Base-by-base conservation (phyloP, 2,113 vertebrate species). In the Sapayoa aenigma region DNA sequence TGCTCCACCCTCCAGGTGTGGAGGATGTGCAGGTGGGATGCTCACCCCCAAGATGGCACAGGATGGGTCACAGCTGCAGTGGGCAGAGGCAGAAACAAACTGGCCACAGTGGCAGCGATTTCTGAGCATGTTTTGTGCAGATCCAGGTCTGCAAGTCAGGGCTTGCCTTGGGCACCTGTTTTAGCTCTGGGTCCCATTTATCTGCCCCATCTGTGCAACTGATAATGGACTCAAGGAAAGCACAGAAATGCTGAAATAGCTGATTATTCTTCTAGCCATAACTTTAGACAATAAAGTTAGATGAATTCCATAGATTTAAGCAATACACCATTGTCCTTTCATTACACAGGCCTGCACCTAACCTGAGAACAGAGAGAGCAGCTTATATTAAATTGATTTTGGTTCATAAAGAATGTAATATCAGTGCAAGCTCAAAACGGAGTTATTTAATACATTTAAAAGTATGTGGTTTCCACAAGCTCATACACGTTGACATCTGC, bases 171-270 rank as follows among this genome's bases (percentile, higher is more conserved):
- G 85, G 88, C 92, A 56, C 9, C 1, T 68, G 65, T 63, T 72
- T 75, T 30, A 87, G 66, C 3, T 31, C 86, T 47, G 77, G 55
- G 19, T 49, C 63, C 73, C 83, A 52, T 33, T 75, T 39, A 81
- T 8, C 52, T 27, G 2, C 42, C 76, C 73, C 5, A 3, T 41
- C 91, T 85, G 65, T n/a, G 44, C 50, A 33, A 50, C 69, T 91
- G 94, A 91, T 87, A 74, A 90, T 31, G 55, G 75, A 63, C 46
- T 89, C 89, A 67, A 58, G 67, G 94, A 79, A 84, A 84, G 88
- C 83, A 55, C 79, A 74, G 84, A 93, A 94, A 86, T 27, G 65
- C 77, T 87, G 76, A 86, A 78, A 69, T 86, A 77, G 69, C 89
- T 79, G 86, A 65, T 90, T 69, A 27, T 93, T 87, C 88, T 68